Conservation (phyloP, 2,797 vertebrate species). For the Dallia pectoralis region DNA sequence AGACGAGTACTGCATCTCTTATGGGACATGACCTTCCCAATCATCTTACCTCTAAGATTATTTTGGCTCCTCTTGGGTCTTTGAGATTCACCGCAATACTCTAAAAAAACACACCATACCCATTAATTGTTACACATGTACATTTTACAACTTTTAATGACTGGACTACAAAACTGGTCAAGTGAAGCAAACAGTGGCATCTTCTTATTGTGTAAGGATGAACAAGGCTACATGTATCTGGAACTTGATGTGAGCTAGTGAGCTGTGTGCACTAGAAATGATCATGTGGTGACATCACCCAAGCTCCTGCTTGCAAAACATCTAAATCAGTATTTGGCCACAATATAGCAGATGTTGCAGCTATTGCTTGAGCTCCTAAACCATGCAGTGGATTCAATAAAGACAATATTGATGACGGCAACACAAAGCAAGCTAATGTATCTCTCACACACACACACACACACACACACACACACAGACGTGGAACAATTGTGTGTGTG, state of each 20-base stretch:
- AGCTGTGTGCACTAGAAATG: neutral
- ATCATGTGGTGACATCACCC: neutral
- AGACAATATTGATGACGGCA: too few species aligned
- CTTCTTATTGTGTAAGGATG: neutral
- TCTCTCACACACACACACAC: too few species aligned
- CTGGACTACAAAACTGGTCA: neutral
- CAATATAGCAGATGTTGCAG: too few species aligned
- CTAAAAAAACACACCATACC: constrained; percentile 50
- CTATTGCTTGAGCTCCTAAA: too few species aligned
- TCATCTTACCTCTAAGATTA: constrained; percentile 83
- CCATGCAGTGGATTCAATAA: too few species aligned
- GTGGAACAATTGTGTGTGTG: too few species aligned
- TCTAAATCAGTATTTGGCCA: too few species aligned
- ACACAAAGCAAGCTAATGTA: too few species aligned
- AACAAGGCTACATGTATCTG: neutral
- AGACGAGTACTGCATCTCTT: neutral
- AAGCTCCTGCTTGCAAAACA: too few species aligned
- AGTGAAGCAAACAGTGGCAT: neutral
- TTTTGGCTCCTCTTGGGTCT: constrained; percentile 75
- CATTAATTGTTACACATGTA: neutral
- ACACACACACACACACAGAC: too few species aligned
- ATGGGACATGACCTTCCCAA: neutral
- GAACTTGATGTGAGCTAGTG: neutral
- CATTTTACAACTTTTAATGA: neutral
- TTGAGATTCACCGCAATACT: constrained; percentile 90